Percentiles rank a stretch among this genome's conserved stretches.
Conservation (phyloP, 2,113 vertebrate species). For the Nyctereutes procyonoides region DNA sequence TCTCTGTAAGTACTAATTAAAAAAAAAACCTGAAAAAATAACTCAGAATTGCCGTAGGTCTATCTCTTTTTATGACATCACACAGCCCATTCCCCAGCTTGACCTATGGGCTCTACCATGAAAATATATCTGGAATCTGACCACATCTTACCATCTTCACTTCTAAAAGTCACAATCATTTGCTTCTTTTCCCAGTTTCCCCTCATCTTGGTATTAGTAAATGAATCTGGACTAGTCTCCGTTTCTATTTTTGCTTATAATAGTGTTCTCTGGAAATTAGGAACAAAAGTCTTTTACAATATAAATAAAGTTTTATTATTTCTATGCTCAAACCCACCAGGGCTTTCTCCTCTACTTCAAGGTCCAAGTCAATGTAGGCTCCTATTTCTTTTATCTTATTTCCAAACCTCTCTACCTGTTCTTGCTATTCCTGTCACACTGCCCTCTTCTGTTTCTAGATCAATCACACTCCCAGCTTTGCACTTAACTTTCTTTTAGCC, state of each 20-base stretch:
- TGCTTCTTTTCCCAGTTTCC: neutral
- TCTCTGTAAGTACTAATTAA: neutral
- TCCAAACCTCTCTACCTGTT: neutral
- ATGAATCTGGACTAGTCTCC: neutral
- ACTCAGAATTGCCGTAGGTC: neutral
- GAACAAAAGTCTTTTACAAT: neutral
- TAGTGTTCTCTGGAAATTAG: neutral
- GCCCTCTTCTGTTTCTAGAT: neutral
- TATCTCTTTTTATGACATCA: neutral
- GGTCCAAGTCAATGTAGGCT: fast-evolving
- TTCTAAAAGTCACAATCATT: neutral
- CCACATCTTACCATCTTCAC: neutral
- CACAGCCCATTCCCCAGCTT: too few relatives aligned
- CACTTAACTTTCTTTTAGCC: neutral
- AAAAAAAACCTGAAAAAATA: neutral
- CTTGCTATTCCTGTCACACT: neutral
- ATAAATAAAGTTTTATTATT: neutral
- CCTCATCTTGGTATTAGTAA: neutral
- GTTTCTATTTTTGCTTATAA: neutral
- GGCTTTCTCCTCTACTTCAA: neutral
- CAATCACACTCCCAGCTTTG: neutral
- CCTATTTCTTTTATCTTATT: neutral
- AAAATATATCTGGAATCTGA: neutral
- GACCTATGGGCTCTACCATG: fast-evolving
- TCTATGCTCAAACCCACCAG: neutral